Base-by-base conservation (phyloP, 2,888 invertebrate genomes). In the Chesias legatella region DNA sequence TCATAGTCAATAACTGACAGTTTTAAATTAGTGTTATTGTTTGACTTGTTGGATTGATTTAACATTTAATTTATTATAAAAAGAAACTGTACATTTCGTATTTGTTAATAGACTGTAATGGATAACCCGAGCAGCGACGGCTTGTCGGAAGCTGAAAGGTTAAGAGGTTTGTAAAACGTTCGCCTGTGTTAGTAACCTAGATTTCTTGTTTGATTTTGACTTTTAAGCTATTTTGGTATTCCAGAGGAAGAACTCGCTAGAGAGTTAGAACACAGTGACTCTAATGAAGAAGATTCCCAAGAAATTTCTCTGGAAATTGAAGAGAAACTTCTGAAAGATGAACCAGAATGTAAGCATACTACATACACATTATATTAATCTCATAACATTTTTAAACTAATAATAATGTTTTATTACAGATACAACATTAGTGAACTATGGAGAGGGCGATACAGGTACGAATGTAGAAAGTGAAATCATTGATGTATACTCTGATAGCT, bases 191-290 rank as follows among this genome's bases (percentile, higher is more conserved):
- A 1, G 22, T 11, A 10, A 21, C 6, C 10, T 5, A 1, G 13
- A 4, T n/a, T 25, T 20, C 0, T 4, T 21, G 17, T 5, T 24
- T 6, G 13, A 29, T 9, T 28, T 30, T 3, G 4, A 4, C n/a
- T n/a, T n/a, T n/a, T n/a, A 11, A 30, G 7, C 10, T n/a, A 10
- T 3, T n/a, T 27, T 37, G 6, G 1, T 39, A 0, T 51, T 76
- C 74, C 56, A 88, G 89, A 88, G 49, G 85, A 84, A 39, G 89
- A 88, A 53, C 55, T 89, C 31, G 84, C 75, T 8, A 74, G 75
- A 34, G 89, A 88, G 58, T 56, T 89, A 35, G 88, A 89, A 24
- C 88, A 88, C 40, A 88, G 88, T 56, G 88, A 88, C 56, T 88
- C 86, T 1, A 83, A 79, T 51, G 88, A 88, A 61, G 89, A 88